These are phyloP conservation scores for Mimumesa dahlbomi DNA, from an alignment of 2,888 invertebrate species.

Conservation along the genomic window DNA sequence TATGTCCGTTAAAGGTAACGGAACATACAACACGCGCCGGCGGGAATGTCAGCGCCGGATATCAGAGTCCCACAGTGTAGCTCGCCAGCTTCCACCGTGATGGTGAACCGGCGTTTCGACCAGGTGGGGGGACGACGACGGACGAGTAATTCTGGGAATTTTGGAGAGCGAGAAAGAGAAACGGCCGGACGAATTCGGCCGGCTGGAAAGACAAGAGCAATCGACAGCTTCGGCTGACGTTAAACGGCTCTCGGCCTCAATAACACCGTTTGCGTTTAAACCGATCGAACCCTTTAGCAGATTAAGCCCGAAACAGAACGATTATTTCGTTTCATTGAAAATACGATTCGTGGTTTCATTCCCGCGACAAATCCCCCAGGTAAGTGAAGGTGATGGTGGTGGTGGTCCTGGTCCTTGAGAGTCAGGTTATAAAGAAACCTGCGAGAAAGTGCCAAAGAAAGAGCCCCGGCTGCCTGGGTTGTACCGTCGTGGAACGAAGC, in stretches of 20 bases:
- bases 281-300: constrained; percentile 64
- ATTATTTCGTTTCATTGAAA: too few relatives aligned
- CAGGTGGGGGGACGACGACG: constrained; percentile 32
- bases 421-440: constrained; percentile 6
- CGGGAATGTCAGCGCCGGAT: constrained; percentile 28
- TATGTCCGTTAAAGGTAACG: constrained; percentile 45
- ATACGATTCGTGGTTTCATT: too few relatives aligned
- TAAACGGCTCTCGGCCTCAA: constrained; percentile 37
- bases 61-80: constrained; percentile 39
- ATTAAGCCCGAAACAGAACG: constrained; percentile 53
- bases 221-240: constrained; percentile 35
- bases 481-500: neutral
- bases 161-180: constrained; percentile 29
- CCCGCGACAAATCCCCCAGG: too few relatives aligned
- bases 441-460: constrained; percentile 15
- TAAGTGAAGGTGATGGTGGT: neutral
- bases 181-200: constrained; percentile 2
- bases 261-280: constrained; percentile 46
- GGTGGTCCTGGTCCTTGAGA: constrained; percentile 9
- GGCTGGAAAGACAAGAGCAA: neutral
- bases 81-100: too few relatives aligned
- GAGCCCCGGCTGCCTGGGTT: too few relatives aligned
- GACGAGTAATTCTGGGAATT: constrained; percentile 34
- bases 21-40: constrained; percentile 3
- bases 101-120: constrained; percentile 19